Evolutionary conservation across 2,797 vertebrate genomes (phyloP), one percentile per base, ranked within the genome.

Genomic region (Paguma larvata): DNA sequence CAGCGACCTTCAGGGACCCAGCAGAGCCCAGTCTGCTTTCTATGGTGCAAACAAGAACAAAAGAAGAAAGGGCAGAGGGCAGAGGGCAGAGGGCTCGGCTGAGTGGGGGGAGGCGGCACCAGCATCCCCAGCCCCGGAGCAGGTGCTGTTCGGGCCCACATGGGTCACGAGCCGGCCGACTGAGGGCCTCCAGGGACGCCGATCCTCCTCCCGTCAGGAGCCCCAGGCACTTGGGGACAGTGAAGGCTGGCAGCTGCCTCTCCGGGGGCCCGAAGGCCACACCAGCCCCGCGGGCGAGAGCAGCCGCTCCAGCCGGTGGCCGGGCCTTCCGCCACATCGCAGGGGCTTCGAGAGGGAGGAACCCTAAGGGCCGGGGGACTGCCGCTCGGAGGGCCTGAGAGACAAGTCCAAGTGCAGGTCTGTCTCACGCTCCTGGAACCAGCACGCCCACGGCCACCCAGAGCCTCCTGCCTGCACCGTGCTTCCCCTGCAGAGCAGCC

Each of bases 401-500:
- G 41, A 16, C 72, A 30, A 73, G 25, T 27, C 72, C 72, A 41
- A 14, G 38, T 23, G 70, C 12, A 2, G 2, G 13, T 73, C 41
- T 4, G 23, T 46, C 6, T 44, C 23, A 0, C 0, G 38, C 23
- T 14, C 23, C 19, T 11, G 34, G 68, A 21, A n/a, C 32, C 1
- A 1, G 65, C 1, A 0, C 3, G 65, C 15, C 30, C 3, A n/a
- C 1, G 7, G 32, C 1, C 1, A 1, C 32, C 8, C 32, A n/a
- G 65, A 3, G 15, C n/a, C 67, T 21, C n/a, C 19, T 10, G 18
- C 68, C 70, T 15, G 3, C 41, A 3, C 6, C 41, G 56, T 23
- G 56, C 7, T 59, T 9, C 56, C 21, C 21, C 56, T 59, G 21
- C 56, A 23, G 56, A 59, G 56, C 1, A 23, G 23, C 70, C 13